Percentiles rank a stretch among this genome's conserved stretches.
Conservation (phyloP, 2,113 vertebrate species). For the Trichomycterus rosablanca region DNA sequence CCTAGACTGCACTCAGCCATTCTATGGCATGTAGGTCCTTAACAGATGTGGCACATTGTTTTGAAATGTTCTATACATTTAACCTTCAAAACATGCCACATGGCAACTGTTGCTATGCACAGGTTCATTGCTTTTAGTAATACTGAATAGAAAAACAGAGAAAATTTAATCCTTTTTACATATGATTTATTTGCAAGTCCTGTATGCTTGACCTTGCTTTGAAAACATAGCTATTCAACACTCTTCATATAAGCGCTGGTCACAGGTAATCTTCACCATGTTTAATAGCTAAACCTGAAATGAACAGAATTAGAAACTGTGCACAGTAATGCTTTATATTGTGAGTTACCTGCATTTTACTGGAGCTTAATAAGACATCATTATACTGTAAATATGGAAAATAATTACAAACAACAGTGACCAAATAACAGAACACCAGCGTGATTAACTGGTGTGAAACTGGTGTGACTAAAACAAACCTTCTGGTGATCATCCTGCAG, state of each 20-base stretch:
- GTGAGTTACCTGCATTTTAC: no score
- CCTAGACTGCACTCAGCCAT: background rate
- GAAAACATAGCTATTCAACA: slow-evolving; percentile 17
- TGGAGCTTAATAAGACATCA: no score
- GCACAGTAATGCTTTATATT: no score
- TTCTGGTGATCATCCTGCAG: no score
- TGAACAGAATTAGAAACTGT: no score
- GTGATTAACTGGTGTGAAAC: no score
- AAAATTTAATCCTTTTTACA: slow-evolving; percentile 6
- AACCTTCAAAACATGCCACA: slow-evolving; percentile 23
- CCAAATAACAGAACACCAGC: no score
- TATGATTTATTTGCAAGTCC: slow-evolving; percentile 23
- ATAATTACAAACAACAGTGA: no score
- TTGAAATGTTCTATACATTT: slow-evolving; percentile 20
- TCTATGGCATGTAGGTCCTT: slow-evolving; percentile 7
- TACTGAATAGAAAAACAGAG: background rate
- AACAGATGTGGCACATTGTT: slow-evolving; percentile 8
- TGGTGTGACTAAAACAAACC: no score
- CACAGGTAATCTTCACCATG: background rate
- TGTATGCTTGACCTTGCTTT: slow-evolving; percentile 22
- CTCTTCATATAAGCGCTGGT: slow-evolving; percentile 1
- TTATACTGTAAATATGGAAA: no score
- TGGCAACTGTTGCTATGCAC: slow-evolving; percentile 34
- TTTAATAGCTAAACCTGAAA: background rate
- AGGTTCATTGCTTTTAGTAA: slow-evolving; percentile 22